Conservation (phyloP, 1,140 invertebrate genomes). For the Micrasema longulum region DNA sequence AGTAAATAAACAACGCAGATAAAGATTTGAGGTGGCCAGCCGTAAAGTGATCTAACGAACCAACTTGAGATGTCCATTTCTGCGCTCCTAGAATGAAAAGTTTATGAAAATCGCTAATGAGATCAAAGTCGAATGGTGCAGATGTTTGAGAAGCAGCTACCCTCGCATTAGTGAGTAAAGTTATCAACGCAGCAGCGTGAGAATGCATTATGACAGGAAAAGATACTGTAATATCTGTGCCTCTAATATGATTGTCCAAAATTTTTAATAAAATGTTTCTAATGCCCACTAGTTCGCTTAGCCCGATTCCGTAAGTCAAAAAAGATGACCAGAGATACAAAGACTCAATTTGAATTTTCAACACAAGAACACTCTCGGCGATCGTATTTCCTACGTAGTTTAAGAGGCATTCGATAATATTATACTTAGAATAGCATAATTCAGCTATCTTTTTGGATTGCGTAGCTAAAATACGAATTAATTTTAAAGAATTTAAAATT, state of each 20-base stretch:
- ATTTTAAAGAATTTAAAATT: conserved; percentile 66
- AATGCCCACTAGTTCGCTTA: conserved; percentile 60
- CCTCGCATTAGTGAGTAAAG: conserved; percentile 54
- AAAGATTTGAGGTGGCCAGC: conserved; percentile 52
- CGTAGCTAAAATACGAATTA: conserved; percentile 66
- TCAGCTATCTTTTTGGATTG: conserved; percentile 62
- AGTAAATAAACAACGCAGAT: conserved; percentile 33
- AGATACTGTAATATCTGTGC: conserved; percentile 63
- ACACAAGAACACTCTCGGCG: conserved; percentile 64
- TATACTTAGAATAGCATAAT: conserved; percentile 62
- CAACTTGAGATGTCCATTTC: conserved; percentile 60
- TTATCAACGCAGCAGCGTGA: conserved; percentile 65
- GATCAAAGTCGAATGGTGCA: conserved; percentile 10
- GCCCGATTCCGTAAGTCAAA: conserved; percentile 61
- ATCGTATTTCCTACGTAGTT: conserved; percentile 65
- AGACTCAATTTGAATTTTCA: conserved; percentile 73
- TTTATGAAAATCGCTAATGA: conserved; percentile 47
- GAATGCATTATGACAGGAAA: conserved; percentile 64
- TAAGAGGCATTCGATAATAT: conserved; percentile 63
- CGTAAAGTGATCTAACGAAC: conserved; percentile 54
- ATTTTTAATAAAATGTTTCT: conserved; percentile 63
- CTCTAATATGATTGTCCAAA: conserved; percentile 67
- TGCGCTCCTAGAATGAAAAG: conserved; percentile 29
- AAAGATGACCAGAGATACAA: conserved; percentile 66
- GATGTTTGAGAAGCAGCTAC: conserved; percentile 36